A percentile compares a stretch with the other conserved stretches of the same genome.
phyloP scores from a whole-genome alignment of 2,888 invertebrate genomes.

The Trichogramma dendrolimi region DNA sequence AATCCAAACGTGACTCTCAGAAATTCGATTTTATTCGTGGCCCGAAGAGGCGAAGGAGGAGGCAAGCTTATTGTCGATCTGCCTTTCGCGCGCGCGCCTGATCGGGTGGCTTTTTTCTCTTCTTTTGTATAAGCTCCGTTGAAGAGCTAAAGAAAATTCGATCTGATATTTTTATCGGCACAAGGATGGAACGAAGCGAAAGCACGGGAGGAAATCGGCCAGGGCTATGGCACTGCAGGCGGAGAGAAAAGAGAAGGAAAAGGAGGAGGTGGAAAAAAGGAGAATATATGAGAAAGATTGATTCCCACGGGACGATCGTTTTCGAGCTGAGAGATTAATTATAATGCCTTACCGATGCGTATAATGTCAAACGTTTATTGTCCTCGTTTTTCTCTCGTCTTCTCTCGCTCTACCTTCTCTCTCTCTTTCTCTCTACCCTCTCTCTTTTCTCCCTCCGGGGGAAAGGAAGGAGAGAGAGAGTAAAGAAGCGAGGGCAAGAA shows the following conservation, averaged over 20 bases:
- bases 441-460: too few relatives aligned
- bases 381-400: too few relatives aligned
- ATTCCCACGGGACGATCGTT: constrained; percentile 7
- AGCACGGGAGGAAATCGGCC: too few relatives aligned
- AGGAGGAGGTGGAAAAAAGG: constrained; percentile 8
- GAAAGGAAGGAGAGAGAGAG: too few relatives aligned
- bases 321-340: constrained; percentile 18
- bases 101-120: not conserved
- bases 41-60: constrained; percentile 6
- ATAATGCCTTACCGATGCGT: constrained; percentile 4
- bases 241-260: constrained; percentile 2
- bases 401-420: too few relatives aligned
- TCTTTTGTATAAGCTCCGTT: not conserved
- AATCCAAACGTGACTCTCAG: constrained; percentile 22
- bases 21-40: constrained; percentile 11
- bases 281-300: constrained; percentile 20
- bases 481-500: too few relatives aligned
- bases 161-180: constrained; percentile 26
- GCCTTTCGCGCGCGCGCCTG: constrained; percentile 7
- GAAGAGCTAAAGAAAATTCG: constrained; percentile 8
- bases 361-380: too few relatives aligned
- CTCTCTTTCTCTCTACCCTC: too few relatives aligned
- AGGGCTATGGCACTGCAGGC: too few relatives aligned
- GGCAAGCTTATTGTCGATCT: constrained; percentile 20
- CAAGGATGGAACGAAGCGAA: not conserved